Evolutionary conservation across 1,140 invertebrate species (phyloP), one percentile per base, ranked within the genome.

Genomic region (Oncopodura yosiiana): DNA sequence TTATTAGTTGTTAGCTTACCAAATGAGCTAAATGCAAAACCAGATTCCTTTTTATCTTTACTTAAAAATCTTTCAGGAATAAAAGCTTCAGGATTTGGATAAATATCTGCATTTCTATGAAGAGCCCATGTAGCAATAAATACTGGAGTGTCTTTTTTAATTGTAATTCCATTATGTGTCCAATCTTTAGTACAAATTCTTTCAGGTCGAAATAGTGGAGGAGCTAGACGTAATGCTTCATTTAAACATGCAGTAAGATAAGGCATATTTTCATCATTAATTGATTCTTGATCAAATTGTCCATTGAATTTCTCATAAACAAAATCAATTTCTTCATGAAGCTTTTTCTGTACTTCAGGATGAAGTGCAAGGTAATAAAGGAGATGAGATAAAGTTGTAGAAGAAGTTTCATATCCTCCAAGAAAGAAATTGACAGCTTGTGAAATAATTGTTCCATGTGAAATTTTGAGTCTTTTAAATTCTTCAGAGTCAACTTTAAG

Each of bases 361-460:
- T 82, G 65, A 18, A 70, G 60, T 3, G 82, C 78, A 24, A 85
- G 62, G 53, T 77, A 75, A 44, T 74, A 74, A 2, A 78, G 60
- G 0, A 74, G 66, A 55, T 78, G 78, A 0, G 73, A 66, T 26
- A 82, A 65, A 1, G 75, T 69, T 0, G 73, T 74, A 1, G 77
- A 69, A 0, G 77, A 74, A 0, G 80, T 81, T 65, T 82, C 80
- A 59, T 77, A 83, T 2, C 80, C 81, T 46, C 76, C 83, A 2
- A 75, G 68, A 57, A 83, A 81, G 61, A 86, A 85, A 5, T 81
- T 34, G 1, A 79, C 68, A 1, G 77, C 75, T 60, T 84, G 80
- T 0, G 78, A 75, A 1, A 80, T 69, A 6, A 88, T 74, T 60
- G 83, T 77, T 14, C 79, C 74, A 32, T 79, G 78, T 1, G 72